A percentile compares a stretch with the other conserved stretches of the same genome.
These are phyloP conservation scores for Caenorhabditis drosophilae DNA, from an alignment of 2,888 invertebrate genomes.

Conservation along the genomic window DNA sequence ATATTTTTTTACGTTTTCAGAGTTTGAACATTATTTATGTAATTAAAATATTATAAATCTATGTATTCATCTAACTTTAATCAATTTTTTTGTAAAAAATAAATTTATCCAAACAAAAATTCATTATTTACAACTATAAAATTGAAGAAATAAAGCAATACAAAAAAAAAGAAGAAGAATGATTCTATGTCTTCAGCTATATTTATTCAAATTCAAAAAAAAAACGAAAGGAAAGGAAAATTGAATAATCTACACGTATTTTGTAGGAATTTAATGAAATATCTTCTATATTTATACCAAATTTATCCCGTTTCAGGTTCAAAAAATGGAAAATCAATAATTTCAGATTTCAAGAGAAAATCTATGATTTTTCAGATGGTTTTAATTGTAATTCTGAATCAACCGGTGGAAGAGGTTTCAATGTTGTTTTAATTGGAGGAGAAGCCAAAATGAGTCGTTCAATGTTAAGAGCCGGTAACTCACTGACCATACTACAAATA, in stretches of 20 bases:
- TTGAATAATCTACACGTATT: neutral
- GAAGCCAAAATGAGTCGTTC: conserved; percentile 58
- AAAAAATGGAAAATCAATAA: too few species aligned
- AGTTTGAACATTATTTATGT: too few species aligned
- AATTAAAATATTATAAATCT: too few species aligned
- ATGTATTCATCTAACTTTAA: too few species aligned
- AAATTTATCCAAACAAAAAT: neutral
- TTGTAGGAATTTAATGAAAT: neutral
- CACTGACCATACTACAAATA: conserved; percentile 60
- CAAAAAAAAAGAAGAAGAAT: conserved; percentile 18
- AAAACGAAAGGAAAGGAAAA: conserved; percentile 5
- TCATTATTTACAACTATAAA: conserved; percentile 2
- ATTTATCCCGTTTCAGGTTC: too few species aligned
- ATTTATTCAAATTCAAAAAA: conserved; percentile 2
- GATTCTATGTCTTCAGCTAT: neutral
- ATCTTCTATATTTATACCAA: too few species aligned
- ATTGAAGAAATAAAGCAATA: conserved; percentile 17
- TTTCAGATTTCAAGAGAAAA: too few species aligned
- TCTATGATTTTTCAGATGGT: conserved; percentile 29
- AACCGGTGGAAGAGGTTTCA: conserved; percentile 56
- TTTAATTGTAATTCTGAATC: conserved; percentile 64
- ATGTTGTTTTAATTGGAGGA: conserved; percentile 41
- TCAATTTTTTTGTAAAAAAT: neutral
- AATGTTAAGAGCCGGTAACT: conserved; percentile 67
- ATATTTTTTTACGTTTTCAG: neutral